Conservation (phyloP, 1,140 invertebrate species). For the honey bee (Apis mellifera) region DNA sequence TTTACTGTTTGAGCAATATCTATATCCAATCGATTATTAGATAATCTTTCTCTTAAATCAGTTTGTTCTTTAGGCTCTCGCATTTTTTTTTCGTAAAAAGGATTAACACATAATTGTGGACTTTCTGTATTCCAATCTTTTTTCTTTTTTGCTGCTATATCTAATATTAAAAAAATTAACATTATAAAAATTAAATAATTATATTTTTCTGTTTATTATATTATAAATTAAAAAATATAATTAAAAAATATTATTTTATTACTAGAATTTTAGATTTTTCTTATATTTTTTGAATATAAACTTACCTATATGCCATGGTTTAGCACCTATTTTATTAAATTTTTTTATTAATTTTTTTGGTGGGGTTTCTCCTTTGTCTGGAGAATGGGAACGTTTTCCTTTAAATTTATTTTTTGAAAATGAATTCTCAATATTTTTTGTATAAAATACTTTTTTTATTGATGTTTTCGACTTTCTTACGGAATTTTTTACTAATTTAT, state of each 20-base stretch:
- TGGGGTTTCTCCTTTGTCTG: slow-evolving; percentile 53
- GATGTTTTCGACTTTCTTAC: slow-evolving; percentile 27
- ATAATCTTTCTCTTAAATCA: slow-evolving; percentile 74
- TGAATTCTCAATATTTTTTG: slow-evolving; percentile 42
- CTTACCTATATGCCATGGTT: slow-evolving; percentile 60
- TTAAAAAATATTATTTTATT: neutral
- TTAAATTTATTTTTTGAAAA: slow-evolving; percentile 49
- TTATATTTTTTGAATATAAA: neutral
- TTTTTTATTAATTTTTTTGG: slow-evolving; percentile 63
- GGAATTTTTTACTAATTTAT: slow-evolving; percentile 33
- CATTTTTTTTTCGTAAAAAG: slow-evolving; percentile 69
- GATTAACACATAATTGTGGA: slow-evolving; percentile 58
- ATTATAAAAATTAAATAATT: no score
- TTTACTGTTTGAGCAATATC: slow-evolving; percentile 73
- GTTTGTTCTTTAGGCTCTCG: slow-evolving; percentile 62
- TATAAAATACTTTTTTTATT: slow-evolving; percentile 37
- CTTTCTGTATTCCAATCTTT: slow-evolving; percentile 62
- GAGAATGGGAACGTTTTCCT: slow-evolving; percentile 58
- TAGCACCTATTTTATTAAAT: slow-evolving; percentile 48
- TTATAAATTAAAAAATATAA: neutral
- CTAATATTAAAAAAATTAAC: slow-evolving; percentile 1
- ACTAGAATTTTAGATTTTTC: neutral
- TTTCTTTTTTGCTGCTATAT: slow-evolving; percentile 49
- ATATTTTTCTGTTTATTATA: neutral
- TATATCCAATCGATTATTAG: slow-evolving; percentile 64